Evolutionary conservation across 2,113 vertebrate species (phyloP).

Genomic region (Geococcyx californianus): DNA sequence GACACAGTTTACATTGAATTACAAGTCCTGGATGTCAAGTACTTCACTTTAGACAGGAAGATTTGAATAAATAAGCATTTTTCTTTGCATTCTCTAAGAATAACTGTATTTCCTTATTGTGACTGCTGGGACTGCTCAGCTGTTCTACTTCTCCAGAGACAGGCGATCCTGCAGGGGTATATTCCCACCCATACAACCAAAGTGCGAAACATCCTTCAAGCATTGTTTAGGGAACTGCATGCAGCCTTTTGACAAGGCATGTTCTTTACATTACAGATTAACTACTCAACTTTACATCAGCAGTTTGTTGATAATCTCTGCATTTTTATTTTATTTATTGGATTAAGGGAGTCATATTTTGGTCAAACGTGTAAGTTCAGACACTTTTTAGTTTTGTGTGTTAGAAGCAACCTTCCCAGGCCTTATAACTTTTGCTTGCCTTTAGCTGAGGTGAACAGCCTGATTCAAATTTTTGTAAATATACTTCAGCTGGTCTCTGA

Average conservation of each 20-base stretch:
- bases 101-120: not conserved
- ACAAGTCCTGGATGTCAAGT: not conserved
- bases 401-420: not conserved
- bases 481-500: constrained; percentile 38
- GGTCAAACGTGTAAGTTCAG: not conserved
- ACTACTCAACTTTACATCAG: not conserved
- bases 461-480: constrained; percentile 57
- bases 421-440: not conserved
- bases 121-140: not conserved
- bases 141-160: not conserved
- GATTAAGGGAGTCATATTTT: not conserved
- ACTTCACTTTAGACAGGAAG: not conserved
- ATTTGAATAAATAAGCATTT: not conserved
- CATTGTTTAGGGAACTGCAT: not conserved
- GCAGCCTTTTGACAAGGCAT: not conserved
- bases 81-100: not conserved
- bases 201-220: not conserved
- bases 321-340: constrained; percentile 1
- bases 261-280: not conserved
- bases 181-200: not conserved
- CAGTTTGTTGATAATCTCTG: not conserved
- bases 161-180: not conserved
- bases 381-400: not conserved
- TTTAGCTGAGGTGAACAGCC: constrained; percentile 39
- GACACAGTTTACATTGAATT: not conserved